Evolutionary conservation across 2,113 vertebrate species (phyloP), one percentile per base, ranked within the genome.

Genomic region (Lophotis ruficrista): DNA sequence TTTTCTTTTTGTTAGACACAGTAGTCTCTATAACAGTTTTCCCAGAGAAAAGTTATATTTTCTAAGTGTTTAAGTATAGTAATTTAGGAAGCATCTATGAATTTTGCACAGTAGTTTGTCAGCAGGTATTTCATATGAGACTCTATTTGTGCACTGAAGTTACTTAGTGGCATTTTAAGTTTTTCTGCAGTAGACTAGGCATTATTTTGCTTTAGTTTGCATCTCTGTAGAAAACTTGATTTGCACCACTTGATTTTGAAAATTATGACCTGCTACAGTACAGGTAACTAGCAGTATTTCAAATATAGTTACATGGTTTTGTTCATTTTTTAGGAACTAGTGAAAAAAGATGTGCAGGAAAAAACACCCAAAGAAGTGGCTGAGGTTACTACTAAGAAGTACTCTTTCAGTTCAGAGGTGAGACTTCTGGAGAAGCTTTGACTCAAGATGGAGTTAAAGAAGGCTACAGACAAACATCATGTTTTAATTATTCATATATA

Each of bases 1-100:
- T 96, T 93, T 93, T 79, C 80, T 78, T 95, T 95, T 71, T 64
- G 48, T 87, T 78, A 81, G 83, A 45, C 35, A 45, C 28, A 81
- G 68, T 31, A 58, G 64, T 37, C 72, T 73, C 27, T 43, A 18
- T 37, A 92, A 58, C 18, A 87, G 28, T 47, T 60, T 92, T 76
- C 37, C 53, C 69, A 78, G 86, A 92, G 83, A 81, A 78, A 88
- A 90, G 68, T 43, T 78, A 35, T 6, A 28, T 51, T 90, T 78
- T 84, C 54, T 61, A 54, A 75, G 48, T 31, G 47, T 81, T 96
- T 90, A 68, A 89, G 48, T 45, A n/a, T 48, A 71, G n/a, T 57
- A 35, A 50, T 87, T 94, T 91, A 54, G 28, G 68, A 92, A 87
- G 35, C 41, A 24, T 15, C 20, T 35, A 25, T 71, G 12, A 45